Base-by-base conservation (phyloP, 2,888 invertebrate genomes). In the Thelaira solivaga region DNA sequence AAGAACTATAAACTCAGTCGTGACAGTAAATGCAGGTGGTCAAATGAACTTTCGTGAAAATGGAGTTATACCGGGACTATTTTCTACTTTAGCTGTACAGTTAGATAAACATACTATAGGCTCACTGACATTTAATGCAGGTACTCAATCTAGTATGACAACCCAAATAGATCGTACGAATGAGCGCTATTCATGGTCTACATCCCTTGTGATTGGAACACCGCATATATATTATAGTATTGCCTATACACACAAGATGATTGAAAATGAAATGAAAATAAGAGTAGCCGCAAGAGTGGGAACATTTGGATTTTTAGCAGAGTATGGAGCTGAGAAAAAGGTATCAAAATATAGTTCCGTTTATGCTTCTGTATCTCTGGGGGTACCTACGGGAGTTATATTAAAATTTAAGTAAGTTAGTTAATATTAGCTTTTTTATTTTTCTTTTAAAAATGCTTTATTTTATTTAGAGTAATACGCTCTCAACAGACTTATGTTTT, bases 301-400 rank as follows among this genome's bases (percentile, higher is more conserved):
- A 11, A 95, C 96, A 0, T 95, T 96, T 88, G 97, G 97, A 5
- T 94, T 93, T 2, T 90, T 95, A 68, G 90, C 96, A 0, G 97
- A 98, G 86, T 98, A 97, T 86, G 97, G 97, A 0, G 94, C 95
- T 1, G 97, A 98, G 85, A 97, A 97, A 84, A 96, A 96, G 87
- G 92, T 98, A 26, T 96, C 97, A 0, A 94, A 96, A 87, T 95
- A 97, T 85, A 97, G 95, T 86, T 93, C 94, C 43, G 90, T 98
- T 1, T 94, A 95, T 0, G 97, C 97, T 1, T 92, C 95, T 0
- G 94, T 98, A 39, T 92, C 93, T 78, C 90, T 98, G 16, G 97
- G 97, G 2, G 91, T 95, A 26, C 96, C 97, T 0, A 93, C 93
- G 7, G 98, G 98, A 22, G 97, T 98, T 0, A 93, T 93, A 83